phyloP scores from a whole-genome alignment of 1,140 invertebrate species.

The Araneus ventricosus region DNA sequence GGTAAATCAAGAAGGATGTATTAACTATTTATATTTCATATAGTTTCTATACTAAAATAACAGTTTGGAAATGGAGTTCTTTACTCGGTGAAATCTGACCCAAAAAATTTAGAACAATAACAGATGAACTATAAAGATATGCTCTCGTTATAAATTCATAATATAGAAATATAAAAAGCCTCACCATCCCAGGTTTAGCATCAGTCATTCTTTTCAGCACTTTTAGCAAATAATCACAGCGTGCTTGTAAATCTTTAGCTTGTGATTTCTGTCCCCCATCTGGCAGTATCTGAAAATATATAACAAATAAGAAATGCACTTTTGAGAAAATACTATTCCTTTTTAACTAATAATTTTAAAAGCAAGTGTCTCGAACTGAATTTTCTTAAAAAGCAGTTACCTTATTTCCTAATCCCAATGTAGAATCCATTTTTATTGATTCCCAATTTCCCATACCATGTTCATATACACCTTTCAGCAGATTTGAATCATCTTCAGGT shows the following conservation, averaged over 20 bases:
- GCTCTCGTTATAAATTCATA: no score
- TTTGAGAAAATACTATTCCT: background rate
- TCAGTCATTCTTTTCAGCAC: conserved; percentile 84
- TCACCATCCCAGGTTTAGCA: conserved; percentile 35
- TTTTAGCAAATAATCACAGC: conserved; percentile 96
- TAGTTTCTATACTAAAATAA: no score
- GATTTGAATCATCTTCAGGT: conserved; percentile 91
- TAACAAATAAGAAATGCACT: no score
- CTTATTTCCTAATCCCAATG: conserved; percentile 92
- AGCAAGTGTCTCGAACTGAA: conserved; percentile 20
- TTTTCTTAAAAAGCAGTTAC: conserved; percentile 77
- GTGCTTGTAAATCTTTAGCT: conserved; percentile 93
- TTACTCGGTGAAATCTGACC: no score
- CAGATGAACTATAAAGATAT: no score
- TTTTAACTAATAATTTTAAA: background rate
- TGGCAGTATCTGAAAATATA: conserved; percentile 86
- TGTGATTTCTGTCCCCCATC: conserved; percentile 94
- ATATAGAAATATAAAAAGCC: background rate
- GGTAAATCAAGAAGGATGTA: no score
- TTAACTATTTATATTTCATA: no score
- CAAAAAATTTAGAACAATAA: no score
- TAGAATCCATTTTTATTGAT: conserved; percentile 96
- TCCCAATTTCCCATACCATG: conserved; percentile 99
- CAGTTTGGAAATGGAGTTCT: no score
- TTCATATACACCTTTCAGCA: conserved; percentile 94